Evolutionary conservation across 2,888 invertebrate genomes (phyloP).

Genomic region (Leptopilina syphax): DNA sequence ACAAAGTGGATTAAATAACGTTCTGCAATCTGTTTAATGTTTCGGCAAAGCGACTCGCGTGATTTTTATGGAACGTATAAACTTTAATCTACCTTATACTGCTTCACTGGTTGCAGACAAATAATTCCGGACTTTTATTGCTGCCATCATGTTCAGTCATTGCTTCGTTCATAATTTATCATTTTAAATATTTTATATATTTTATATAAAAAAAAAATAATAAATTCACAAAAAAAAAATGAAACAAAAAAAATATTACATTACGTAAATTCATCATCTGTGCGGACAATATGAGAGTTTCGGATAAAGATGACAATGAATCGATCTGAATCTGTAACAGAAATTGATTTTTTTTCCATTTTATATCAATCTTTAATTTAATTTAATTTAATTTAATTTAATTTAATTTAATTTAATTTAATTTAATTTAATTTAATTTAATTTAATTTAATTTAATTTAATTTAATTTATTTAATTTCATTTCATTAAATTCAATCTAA

Average conservation of each 20-base stretch:
- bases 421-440: too few relatives aligned
- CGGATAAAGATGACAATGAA: conserved; percentile 93
- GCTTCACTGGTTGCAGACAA: conserved; percentile 5
- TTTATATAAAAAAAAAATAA: too few relatives aligned
- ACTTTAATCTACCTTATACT: conserved; percentile 12
- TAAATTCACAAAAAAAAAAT: conserved; percentile 37
- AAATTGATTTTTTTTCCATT: background rate
- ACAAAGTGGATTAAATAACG: conserved; percentile 22
- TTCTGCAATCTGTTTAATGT: conserved; percentile 20
- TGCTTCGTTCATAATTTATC: conserved; percentile 45
- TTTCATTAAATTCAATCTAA: too few relatives aligned
- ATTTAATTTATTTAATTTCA: too few relatives aligned
- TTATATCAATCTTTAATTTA: too few relatives aligned
- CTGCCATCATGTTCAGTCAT: conserved; percentile 41
- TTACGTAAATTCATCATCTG: conserved; percentile 69
- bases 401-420: too few relatives aligned
- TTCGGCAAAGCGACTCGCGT: conserved; percentile 16
- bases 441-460: too few relatives aligned
- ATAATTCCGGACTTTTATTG: background rate
- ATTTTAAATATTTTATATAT: conserved; percentile 25
- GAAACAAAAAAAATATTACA: background rate
- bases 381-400: too few relatives aligned
- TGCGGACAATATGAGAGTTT: conserved; percentile 89
- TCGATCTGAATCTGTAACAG: conserved; percentile 86
- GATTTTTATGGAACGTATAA: conserved; percentile 28